Base-by-base conservation (phyloP, 2,113 vertebrate species). In the Andinoacara biseriatus region DNA sequence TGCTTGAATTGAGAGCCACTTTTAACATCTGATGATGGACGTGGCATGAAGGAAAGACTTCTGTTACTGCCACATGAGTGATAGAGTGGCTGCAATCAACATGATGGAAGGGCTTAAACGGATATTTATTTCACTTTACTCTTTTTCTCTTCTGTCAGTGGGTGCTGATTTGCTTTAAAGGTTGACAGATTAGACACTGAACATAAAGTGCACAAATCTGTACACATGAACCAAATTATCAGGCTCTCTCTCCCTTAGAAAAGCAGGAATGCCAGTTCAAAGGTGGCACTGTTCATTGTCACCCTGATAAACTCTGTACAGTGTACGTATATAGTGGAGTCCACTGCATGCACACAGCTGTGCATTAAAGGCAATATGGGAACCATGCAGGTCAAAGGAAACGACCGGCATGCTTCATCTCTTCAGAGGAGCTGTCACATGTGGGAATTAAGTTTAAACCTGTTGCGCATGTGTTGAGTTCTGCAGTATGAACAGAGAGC, bases 361-460 rank as follows among this genome's bases (percentile, higher is more conserved):
- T 18, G n/a, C 33, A 22, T 60, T 29, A 69, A n/a, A 11, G 22
- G 5, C 8, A 31, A 26, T 40, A 43, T 72, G 57, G 57, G 69
- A 84, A 74, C 67, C 46, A 74, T 33, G 18, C 26, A 43, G 75
- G 58, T 43, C 58, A 61, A 72, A 80, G 52, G 10, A 72, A 52
- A 54, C 18, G 81, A 13, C 65, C 0, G 40, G 61, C 77, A 29
- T n/a, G 22, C 56, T 87, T 79, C 38, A 54, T 61, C 63, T 76
- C 29, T 24, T 11, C n/a, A 60, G 29, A 74, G 9, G n/a, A 65
- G 22, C 67, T 35, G 69, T 80, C 75, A 76, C 63, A 49, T 31
- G 65, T 76, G 57, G 52, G 58, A 72, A 56, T 80, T 24, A 17
- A 40, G 61, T 77, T 59, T 17, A 52, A 79, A 84, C 7, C 49